Evolutionary conservation across 2,797 vertebrate species (phyloP).

Genomic region (Pangasius macronema): DNA sequence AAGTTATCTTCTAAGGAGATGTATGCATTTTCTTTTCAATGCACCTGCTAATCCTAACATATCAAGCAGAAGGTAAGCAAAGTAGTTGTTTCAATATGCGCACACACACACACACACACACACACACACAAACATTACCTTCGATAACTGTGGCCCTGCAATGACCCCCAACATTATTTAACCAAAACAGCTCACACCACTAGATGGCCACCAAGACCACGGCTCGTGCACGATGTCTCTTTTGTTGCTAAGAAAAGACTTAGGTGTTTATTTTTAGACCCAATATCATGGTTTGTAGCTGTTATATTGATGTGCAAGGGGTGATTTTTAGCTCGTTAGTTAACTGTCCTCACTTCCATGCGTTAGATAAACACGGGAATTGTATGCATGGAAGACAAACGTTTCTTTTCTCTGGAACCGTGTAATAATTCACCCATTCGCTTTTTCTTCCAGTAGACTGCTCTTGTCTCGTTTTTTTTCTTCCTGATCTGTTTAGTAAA

Average conservation of each 20-base stretch:
- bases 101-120: too few species aligned
- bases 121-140: not conserved
- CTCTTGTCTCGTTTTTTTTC: too few species aligned
- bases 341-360: too few species aligned
- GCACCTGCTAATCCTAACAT: not conserved
- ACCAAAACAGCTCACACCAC: slow-evolving; percentile 46
- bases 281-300: not conserved
- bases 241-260: slow-evolving; percentile 24
- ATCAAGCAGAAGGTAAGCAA: not conserved
- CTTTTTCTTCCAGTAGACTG: too few species aligned
- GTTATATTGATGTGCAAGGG: not conserved
- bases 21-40: not conserved
- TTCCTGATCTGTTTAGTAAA: not conserved
- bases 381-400: not conserved
- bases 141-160: not conserved
- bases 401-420: not conserved
- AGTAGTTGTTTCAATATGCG: not conserved
- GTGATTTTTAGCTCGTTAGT: not conserved
- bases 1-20: not conserved
- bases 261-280: slow-evolving; percentile 13
- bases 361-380: not conserved
- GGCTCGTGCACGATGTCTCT: not conserved
- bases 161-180: slow-evolving; percentile 10
- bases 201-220: slow-evolving; percentile 64
- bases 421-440: not conserved